Evolutionary conservation across 2,888 invertebrate species (phyloP), one percentile per base, ranked within the genome.

Genomic region (Archips crataeganus): DNA sequence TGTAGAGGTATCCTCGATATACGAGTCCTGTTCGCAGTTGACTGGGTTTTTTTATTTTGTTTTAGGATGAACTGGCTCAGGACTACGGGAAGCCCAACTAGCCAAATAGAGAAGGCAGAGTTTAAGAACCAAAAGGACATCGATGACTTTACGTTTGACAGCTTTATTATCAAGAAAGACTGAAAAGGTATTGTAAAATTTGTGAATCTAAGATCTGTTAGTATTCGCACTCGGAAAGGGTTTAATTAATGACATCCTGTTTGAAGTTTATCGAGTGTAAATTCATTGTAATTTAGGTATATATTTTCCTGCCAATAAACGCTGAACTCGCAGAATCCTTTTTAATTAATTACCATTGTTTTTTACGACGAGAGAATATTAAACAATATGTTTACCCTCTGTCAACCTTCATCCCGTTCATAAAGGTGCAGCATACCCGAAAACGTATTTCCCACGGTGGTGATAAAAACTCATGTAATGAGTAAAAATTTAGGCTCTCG

Each of bases 61-160:
- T 85, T 82, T 87, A 95, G 96, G 95, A 90, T 91, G 84, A 82
- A 88, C 47, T 95, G 95, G 94, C 77, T 98, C 68, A 93, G 95
- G 80, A 93, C 92, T 45, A 96, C 94, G 5, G 98, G 98, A 59
- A 98, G 98, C 85, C 97, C 97, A 0, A 94, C 95, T 77, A 97
- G 97, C 62, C 92, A 92, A 77, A 97, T 98, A 78, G 97, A 97
- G 9, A 97, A 96, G 85, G 96, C 96, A 0, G 96, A 96, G 76
- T 98, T 98, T 86, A 93, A 92, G 23, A 96, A 97, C 81, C 95
- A 95, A 75, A 95, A 94, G 76, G 93, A 95, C 75, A 94, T 97
- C n/a, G 64, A 86, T 0, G 85, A 93, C 3, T 96, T 86, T 71
- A 89, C 92, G 0, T 95, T 93, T 77, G 77, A 89, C 0, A 85